A percentile compares a stretch with the other conserved stretches of the same genome.
Conservation (phyloP, 92 coral and sea anemone genomes). For the Umimayanthus chanpuru region DNA sequence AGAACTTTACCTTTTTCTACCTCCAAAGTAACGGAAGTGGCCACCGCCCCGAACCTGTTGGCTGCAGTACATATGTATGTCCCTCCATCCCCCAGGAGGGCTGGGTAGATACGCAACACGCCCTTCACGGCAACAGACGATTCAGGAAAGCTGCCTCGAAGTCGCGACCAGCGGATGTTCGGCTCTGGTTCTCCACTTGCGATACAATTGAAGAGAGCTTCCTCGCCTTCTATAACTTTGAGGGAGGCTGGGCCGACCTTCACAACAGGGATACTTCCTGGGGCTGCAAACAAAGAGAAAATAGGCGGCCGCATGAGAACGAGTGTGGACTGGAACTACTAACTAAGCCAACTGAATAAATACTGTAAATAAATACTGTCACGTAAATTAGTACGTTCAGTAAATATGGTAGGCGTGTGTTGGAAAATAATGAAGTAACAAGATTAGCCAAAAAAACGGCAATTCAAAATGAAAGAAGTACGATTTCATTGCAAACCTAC, state of each 20-base stretch:
- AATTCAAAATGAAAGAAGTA: too few relatives aligned
- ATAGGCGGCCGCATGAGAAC: background rate
- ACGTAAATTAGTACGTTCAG: too few relatives aligned
- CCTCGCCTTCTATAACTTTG: constrained; percentile 77
- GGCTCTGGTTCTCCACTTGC: constrained; percentile 84
- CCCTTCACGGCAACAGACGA: constrained; percentile 70
- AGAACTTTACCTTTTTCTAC: constrained; percentile 80
- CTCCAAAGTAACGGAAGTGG: constrained; percentile 56
- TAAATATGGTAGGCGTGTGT: too few relatives aligned
- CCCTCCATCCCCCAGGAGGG: constrained; percentile 72
- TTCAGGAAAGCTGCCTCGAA: constrained; percentile 66
- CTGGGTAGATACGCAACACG: constrained; percentile 65
- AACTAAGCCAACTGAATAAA: too few relatives aligned
- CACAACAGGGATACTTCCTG: constrained; percentile 81
- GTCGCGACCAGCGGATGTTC: constrained; percentile 76
- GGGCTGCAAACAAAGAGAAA: constrained; percentile 53
- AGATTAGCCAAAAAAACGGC: too few relatives aligned
- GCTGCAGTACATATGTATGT: constrained; percentile 85
- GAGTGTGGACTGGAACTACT: too few relatives aligned
- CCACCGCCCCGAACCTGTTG: constrained; percentile 81
- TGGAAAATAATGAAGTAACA: too few relatives aligned
- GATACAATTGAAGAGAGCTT: constrained; percentile 77
- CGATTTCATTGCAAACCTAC: too few relatives aligned
- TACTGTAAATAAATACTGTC: too few relatives aligned
- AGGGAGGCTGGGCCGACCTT: constrained; percentile 64